Conservation (phyloP, 2,888 invertebrate species). For the Bedellia somnulentella region DNA sequence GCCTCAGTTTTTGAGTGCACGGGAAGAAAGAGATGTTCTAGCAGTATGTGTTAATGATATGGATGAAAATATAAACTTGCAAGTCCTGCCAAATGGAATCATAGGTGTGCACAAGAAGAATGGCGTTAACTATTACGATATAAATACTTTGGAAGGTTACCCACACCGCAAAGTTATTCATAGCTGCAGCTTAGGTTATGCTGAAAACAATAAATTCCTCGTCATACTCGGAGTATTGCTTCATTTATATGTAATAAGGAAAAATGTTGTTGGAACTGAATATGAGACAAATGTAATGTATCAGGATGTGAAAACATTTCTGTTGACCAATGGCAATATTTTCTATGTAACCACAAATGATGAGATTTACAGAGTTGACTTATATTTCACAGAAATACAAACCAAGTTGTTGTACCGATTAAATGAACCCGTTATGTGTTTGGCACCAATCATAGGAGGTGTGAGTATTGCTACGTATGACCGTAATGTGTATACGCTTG, state of each 20-base stretch:
- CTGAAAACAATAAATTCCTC: conserved; percentile 22
- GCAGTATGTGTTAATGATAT: conserved; percentile 19
- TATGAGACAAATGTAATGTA: conserved; percentile 15
- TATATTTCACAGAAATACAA: conserved; percentile 12
- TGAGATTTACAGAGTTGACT: conserved; percentile 19
- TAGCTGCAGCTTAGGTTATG: conserved; percentile 25
- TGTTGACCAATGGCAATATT: conserved; percentile 16
- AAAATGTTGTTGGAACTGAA: conserved; percentile 12
- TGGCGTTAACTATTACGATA: conserved; percentile 26
- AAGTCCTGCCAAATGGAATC: conserved; percentile 20
- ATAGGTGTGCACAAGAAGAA: conserved; percentile 26
- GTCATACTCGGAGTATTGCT: conserved; percentile 18
- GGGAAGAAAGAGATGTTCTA: conserved; percentile 28
- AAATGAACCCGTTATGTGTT: conserved; percentile 20
- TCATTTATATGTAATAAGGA: conserved; percentile 21
- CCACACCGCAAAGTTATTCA: conserved; percentile 14
- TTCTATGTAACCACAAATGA: conserved; percentile 23
- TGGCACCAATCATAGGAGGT: conserved; percentile 17
- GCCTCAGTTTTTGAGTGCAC: conserved; percentile 20
- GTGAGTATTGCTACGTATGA: conserved; percentile 24
- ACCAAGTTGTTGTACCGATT: conserved; percentile 13
- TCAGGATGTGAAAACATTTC: conserved; percentile 22
- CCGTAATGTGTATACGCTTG: conserved; percentile 20
- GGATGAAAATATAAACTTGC: conserved; percentile 26
- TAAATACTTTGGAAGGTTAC: conserved; percentile 18